Conservation (phyloP, 2,888 invertebrate species). For the Trissonchulus latispiculum region DNA sequence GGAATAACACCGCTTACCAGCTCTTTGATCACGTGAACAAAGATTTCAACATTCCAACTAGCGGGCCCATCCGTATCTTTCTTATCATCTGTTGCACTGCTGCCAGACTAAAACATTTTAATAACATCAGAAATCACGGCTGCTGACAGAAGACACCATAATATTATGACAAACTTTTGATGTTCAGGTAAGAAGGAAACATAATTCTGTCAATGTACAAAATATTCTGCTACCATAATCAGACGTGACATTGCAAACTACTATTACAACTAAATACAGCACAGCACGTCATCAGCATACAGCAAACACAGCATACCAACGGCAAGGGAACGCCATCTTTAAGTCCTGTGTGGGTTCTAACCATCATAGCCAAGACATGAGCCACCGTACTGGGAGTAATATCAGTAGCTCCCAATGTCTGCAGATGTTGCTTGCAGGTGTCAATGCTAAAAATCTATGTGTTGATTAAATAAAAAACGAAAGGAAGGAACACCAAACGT, state of each 20-base stretch:
- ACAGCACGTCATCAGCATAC: slow-evolving; percentile 18
- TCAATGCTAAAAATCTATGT: slow-evolving; percentile 57
- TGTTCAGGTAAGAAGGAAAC: too few relatives aligned
- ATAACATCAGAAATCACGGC: too few relatives aligned
- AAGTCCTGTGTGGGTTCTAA: slow-evolving; percentile 66
- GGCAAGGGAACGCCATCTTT: slow-evolving; percentile 50
- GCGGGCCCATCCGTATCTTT: slow-evolving; percentile 47
- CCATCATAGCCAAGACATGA: slow-evolving; percentile 72
- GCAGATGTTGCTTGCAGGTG: slow-evolving; percentile 71
- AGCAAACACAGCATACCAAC: slow-evolving; percentile 33
- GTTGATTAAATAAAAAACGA: too few relatives aligned
- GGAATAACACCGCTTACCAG: too few relatives aligned
- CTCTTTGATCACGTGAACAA: slow-evolving; percentile 82
- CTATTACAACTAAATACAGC: not conserved
- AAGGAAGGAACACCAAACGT: too few relatives aligned
- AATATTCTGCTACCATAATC: not conserved
- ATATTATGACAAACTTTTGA: too few relatives aligned
- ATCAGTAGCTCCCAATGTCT: slow-evolving; percentile 65
- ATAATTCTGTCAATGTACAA: too few relatives aligned
- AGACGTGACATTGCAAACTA: not conserved
- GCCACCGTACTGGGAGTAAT: slow-evolving; percentile 73
- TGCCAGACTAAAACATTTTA: too few relatives aligned
- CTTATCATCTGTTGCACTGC: slow-evolving; percentile 27
- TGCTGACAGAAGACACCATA: too few relatives aligned
- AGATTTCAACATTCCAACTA: slow-evolving; percentile 85